These are phyloP conservation scores for Cheilosia pagana DNA, from an alignment of 2,888 invertebrate species.

Conservation along the genomic window DNA sequence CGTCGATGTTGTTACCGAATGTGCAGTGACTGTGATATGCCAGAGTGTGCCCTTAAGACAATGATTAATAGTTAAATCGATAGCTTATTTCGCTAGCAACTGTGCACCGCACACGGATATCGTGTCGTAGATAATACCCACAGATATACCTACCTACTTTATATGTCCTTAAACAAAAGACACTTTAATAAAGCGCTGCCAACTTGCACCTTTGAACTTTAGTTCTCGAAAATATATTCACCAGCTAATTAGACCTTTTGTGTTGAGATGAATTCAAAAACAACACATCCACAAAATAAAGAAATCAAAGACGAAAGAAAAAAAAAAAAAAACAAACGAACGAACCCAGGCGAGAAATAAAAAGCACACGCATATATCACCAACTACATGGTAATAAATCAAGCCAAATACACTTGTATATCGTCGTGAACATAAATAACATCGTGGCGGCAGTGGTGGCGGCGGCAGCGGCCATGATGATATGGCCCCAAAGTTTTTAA, in stretches of 20 bases:
- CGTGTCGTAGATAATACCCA: not conserved
- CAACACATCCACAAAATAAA: conserved; percentile 76
- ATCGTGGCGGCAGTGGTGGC: conserved; percentile 62
- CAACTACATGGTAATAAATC: conserved; percentile 73
- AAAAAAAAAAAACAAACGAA: conserved; percentile 78
- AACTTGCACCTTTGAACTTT: conserved; percentile 30
- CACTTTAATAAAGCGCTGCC: no score
- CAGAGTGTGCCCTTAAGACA: conserved; percentile 77
- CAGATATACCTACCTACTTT: not conserved
- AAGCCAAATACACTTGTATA: conserved; percentile 75
- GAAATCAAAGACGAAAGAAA: conserved; percentile 77
- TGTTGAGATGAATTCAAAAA: conserved; percentile 46
- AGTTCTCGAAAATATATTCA: conserved; percentile 23
- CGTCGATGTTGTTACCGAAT: conserved; percentile 53
- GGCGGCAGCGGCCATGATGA: conserved; percentile 72
- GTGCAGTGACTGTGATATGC: conserved; percentile 77
- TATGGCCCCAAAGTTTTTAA: conserved; percentile 75
- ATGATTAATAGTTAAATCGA: conserved; percentile 79
- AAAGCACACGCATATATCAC: conserved; percentile 77
- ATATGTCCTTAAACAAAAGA: conserved; percentile 15
- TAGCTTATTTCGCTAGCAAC: conserved; percentile 69
- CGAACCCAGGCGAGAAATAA: conserved; percentile 55
- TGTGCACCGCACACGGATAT: conserved; percentile 45
- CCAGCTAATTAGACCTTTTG: conserved; percentile 75
- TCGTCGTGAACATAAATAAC: conserved; percentile 75